phyloP scores from a whole-genome alignment of 2,797 vertebrate species.

The Nyctibius grandis region DNA sequence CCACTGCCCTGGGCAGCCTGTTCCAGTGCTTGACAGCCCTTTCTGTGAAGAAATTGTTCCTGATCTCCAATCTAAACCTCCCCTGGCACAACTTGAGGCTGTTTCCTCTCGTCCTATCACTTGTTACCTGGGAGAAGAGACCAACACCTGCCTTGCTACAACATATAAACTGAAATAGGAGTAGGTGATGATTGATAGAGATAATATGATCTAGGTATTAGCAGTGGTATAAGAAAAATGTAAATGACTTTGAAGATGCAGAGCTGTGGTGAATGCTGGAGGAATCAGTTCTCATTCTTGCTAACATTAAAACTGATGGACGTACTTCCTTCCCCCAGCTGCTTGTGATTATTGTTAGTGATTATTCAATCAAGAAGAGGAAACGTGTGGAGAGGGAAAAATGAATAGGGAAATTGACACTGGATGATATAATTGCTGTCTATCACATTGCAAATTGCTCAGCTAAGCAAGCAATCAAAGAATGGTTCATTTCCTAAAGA shows the following conservation, averaged over 20 bases:
- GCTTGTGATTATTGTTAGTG: slow-evolving; percentile 48
- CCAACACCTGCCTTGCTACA: too few relatives aligned
- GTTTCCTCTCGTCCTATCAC: too few relatives aligned
- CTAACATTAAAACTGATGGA: slow-evolving; percentile 47
- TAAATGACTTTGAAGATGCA: background rate
- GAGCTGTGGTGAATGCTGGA: background rate
- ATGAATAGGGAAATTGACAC: slow-evolving; percentile 45
- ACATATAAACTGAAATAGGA: background rate
- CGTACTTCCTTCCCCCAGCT: slow-evolving; percentile 59
- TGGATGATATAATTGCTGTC: slow-evolving; percentile 49
- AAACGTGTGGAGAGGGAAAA: slow-evolving; percentile 39
- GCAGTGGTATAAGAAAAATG: background rate
- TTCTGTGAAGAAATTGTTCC: too few relatives aligned
- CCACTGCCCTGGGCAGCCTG: too few relatives aligned
- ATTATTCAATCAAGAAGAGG: slow-evolving; percentile 57
- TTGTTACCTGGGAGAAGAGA: too few relatives aligned
- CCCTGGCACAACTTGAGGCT: too few relatives aligned
- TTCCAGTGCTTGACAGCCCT: too few relatives aligned
- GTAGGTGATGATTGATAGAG: background rate
- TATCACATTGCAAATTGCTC: slow-evolving; percentile 39
- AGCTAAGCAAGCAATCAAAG: slow-evolving; percentile 53
- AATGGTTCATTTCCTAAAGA: slow-evolving; percentile 49
- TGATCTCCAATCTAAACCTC: too few relatives aligned
- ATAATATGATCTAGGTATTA: background rate
- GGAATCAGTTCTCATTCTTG: slow-evolving; percentile 31